These are phyloP conservation scores for Megaceryle maxima DNA, from an alignment of 2,113 vertebrate species.

Conservation along the genomic window DNA sequence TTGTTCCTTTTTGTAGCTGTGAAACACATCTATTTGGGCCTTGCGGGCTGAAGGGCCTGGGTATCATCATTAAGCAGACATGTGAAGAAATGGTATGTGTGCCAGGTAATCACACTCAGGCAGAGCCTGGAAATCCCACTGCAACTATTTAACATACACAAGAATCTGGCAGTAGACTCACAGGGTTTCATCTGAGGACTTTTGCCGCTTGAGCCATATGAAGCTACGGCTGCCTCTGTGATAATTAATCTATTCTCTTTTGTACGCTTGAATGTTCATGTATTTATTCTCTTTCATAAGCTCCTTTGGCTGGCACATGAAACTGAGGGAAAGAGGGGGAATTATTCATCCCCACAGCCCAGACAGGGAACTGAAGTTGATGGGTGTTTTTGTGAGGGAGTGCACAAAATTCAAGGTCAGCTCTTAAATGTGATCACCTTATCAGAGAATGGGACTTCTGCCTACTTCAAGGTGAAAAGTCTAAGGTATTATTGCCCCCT, in stretches of 20 bases:
- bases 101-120: background rate
- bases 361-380: background rate
- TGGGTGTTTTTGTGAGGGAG: background rate
- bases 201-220: background rate
- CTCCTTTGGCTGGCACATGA: background rate
- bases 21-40: background rate
- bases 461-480: background rate
- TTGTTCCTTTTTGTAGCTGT: background rate
- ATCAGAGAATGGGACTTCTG: background rate
- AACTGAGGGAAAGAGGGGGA: background rate
- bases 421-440: background rate
- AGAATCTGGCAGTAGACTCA: background rate
- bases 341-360: background rate
- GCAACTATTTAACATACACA: background rate
- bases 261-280: background rate
- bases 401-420: background rate
- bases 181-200: background rate
- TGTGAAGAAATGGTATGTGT: accelerated
- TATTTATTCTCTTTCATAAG: constrained; percentile 20
- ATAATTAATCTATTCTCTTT: constrained; percentile 27
- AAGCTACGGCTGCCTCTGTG: background rate
- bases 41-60: background rate
- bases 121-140: constrained; percentile 8
- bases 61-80: background rate
- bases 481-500: background rate